Evolutionary conservation across 2,888 invertebrate genomes (phyloP).

Genomic region (Drosophila trichaetosa): DNA sequence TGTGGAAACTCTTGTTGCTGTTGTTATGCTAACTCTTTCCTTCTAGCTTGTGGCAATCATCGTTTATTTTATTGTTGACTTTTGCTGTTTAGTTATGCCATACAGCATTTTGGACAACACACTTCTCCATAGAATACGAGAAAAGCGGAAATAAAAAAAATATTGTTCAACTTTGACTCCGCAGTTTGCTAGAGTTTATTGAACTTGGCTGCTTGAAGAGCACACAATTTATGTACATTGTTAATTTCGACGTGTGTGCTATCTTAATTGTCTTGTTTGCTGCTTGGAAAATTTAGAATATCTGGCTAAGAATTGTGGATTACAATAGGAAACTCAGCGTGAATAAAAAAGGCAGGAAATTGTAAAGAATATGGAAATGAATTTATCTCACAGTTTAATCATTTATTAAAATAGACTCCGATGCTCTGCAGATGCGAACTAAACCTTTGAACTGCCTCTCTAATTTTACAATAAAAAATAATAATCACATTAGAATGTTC

Average conservation of each 20-base stretch:
- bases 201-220: constrained; percentile 53
- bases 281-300: constrained; percentile 26
- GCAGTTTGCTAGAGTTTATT: constrained; percentile 58
- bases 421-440: background rate
- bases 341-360: background rate
- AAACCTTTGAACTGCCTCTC: background rate
- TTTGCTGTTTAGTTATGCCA: constrained; percentile 61
- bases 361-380: background rate
- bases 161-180: constrained; percentile 51
- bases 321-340: background rate
- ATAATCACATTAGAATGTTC: background rate
- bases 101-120: constrained; percentile 44
- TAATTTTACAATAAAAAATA: background rate
- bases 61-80: constrained; percentile 46
- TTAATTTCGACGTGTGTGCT: constrained; percentile 24
- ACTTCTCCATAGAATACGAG: constrained; percentile 28
- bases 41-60: constrained; percentile 19
- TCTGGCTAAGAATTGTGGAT: background rate
- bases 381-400: background rate
- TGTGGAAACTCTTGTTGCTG: constrained; percentile 22
- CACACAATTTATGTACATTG: constrained; percentile 25
- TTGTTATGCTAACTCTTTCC: constrained; percentile 39
- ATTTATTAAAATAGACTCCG: background rate
- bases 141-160: constrained; percentile 62
- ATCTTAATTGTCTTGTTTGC: constrained; percentile 40